Conservation (phyloP, 2,113 vertebrate species). For the Pseudolaguvia tuberculata region DNA sequence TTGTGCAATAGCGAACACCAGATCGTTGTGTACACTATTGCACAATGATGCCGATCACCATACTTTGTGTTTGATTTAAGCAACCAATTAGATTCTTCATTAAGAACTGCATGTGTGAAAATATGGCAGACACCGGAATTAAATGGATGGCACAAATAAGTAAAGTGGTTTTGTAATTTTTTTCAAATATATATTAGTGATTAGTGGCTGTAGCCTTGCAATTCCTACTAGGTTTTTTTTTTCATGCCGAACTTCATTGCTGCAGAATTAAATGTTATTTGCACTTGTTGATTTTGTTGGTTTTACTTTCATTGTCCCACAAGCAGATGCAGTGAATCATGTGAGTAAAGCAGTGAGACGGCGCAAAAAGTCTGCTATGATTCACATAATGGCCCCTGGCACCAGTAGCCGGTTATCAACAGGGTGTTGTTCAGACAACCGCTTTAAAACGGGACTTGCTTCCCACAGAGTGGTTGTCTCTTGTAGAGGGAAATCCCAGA, state of each 20-base stretch:
- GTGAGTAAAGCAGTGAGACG: constrained; percentile 44
- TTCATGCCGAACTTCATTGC: background rate
- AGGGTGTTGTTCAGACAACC: constrained; percentile 47
- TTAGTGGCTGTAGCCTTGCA: background rate
- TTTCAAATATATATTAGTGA: background rate
- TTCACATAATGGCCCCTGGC: constrained; percentile 54
- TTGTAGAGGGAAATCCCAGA: constrained; percentile 31
- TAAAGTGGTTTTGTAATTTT: too few relatives aligned
- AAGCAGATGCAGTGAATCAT: constrained; percentile 27
- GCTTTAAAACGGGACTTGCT: constrained; percentile 51
- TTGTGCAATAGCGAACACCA: too few relatives aligned
- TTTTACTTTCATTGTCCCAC: constrained; percentile 35
- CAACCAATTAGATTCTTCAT: too few relatives aligned
- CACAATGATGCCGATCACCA: too few relatives aligned
- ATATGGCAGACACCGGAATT: too few relatives aligned
- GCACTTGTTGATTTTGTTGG: constrained; percentile 40
- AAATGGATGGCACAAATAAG: too few relatives aligned
- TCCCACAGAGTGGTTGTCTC: constrained; percentile 40
- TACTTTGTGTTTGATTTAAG: too few relatives aligned
- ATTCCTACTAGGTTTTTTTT: background rate
- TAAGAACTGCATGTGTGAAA: too few relatives aligned
- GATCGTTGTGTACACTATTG: too few relatives aligned
- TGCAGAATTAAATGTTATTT: background rate
- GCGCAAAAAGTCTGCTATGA: constrained; percentile 50
- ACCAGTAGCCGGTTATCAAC: constrained; percentile 55